Percentiles rank a stretch among this genome's conserved stretches.
Evolutionary conservation across 2,113 vertebrate genomes (phyloP).

Genomic region (Chiloscyllium plagiosum): DNA sequence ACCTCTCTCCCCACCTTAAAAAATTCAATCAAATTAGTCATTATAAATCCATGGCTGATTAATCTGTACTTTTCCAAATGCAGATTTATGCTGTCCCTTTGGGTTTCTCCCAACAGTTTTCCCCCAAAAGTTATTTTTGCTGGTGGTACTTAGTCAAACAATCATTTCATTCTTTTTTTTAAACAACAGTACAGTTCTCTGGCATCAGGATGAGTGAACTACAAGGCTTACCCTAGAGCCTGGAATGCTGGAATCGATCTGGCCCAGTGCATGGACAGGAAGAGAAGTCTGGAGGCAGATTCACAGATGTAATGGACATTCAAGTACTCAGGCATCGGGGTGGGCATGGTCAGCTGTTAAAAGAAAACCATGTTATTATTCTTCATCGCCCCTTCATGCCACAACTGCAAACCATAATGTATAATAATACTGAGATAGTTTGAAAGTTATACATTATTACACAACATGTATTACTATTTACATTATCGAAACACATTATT

Average conservation of each 20-base stretch:
- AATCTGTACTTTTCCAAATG: neutral
- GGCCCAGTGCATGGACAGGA: constrained; percentile 99
- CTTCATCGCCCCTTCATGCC: neutral
- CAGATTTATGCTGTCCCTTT: too few relatives aligned
- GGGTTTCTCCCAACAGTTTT: neutral
- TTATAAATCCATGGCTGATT: neutral
- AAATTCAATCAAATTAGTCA: neutral
- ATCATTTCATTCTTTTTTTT: neutral
- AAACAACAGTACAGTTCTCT: neutral
- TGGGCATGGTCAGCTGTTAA: constrained; percentile 90
- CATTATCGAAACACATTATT: neutral
- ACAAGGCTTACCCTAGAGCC: constrained; percentile 78
- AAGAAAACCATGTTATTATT: constrained; percentile 36
- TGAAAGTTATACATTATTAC: neutral
- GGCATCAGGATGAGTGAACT: neutral
- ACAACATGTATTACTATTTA: neutral
- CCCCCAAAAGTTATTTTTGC: neutral
- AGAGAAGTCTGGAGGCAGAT: constrained; percentile 92
- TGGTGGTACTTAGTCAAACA: neutral
- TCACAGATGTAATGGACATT: constrained; percentile 99
- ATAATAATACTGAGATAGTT: neutral
- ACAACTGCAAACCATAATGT: neutral
- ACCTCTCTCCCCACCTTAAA: neutral
- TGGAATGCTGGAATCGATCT: constrained; percentile 95
- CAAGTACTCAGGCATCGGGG: constrained; percentile 93